Base-by-base conservation (phyloP, 1,140 invertebrate genomes). In the Drosophila gunungcola region DNA sequence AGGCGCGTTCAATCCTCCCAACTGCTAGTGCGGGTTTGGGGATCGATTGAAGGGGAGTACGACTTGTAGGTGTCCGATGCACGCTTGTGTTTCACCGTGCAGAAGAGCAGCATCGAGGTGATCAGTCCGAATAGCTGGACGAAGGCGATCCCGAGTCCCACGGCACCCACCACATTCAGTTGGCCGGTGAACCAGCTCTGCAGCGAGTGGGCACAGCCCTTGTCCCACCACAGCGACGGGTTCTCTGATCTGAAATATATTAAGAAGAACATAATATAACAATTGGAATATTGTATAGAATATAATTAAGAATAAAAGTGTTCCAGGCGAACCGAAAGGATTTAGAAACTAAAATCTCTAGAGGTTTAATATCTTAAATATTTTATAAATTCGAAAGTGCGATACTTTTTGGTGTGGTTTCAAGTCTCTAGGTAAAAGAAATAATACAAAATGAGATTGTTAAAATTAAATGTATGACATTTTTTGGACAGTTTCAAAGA, bases 71-170 rank as follows among this genome's bases (percentile, higher is more conserved):
- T 95, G 78, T 95, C 94, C n/a, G 95, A 95, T 3, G 94, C 93
- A 32, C 94, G 93, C 91, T 95, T 96, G 83, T 96, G 94, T 69
- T 95, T 94, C 38, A 96, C 95, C 3, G 95, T 96, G 90, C 96
- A 96, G 80, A 96, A 96, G 2, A 97, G 89, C 39, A 97, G 93
- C 95, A 96, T 96, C 27, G 96, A 96, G 4, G 96, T 95, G 32
- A 96, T 95, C 43, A 96, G 92, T 2, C 96, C 96, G 82, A 96
- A 96, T 16, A 97, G 92, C 92, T 95, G 95, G 27, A 95, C 93
- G 70, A 95, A 96, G 2, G 95, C 95, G n/a, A 96, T 94, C 1
- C 95, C 93, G 36, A 96, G 92, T 2, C 95, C 95, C n/a, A 96
- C 93, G 32, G 95, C 94, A 0, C 95, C 96, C 3, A 96, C 93